phyloP scores from a whole-genome alignment of 2,797 vertebrate species.

The Fratercula arctica region DNA sequence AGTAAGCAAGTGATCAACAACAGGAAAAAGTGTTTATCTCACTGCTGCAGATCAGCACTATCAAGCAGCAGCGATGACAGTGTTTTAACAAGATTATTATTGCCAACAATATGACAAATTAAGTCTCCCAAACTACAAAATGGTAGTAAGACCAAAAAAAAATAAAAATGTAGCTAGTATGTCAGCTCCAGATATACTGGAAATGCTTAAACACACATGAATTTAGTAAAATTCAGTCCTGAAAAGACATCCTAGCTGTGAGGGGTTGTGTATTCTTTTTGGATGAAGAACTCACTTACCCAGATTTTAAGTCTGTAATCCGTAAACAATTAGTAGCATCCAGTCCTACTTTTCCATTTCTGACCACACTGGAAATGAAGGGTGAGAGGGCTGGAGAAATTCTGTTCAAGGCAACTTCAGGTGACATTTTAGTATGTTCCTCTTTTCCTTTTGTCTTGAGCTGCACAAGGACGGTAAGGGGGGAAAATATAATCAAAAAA shows the following conservation, averaged over 20 bases:
- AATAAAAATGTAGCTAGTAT: not conserved
- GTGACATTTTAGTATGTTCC: constrained; percentile 83
- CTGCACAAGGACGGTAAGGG: constrained; percentile 7
- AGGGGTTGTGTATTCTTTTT: not conserved
- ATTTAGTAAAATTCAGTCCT: not conserved
- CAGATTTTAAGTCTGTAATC: constrained; percentile 96
- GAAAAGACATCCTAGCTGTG: not conserved
- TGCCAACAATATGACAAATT: constrained; percentile 38
- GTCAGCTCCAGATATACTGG: not conserved
- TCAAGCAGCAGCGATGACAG: not conserved
- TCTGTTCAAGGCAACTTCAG: constrained; percentile 93
- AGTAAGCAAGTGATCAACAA: not conserved
- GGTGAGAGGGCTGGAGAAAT: constrained; percentile 92
- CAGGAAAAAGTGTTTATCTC: not conserved
- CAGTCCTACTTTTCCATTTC: constrained; percentile 93
- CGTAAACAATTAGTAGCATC: constrained; percentile 95
- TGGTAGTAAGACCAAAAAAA: not conserved
- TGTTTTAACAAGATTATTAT: constrained; percentile 20
- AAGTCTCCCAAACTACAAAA: constrained; percentile 13
- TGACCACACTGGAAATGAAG: constrained; percentile 90
- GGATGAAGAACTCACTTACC: constrained; percentile 78
- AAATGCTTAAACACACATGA: not conserved
- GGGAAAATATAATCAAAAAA: not conserved
- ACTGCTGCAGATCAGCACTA: constrained; percentile 4
- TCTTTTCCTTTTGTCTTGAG: constrained; percentile 14